A percentile compares a stretch with the other conserved stretches of the same genome.
These are phyloP conservation scores for Cossypha dichroa DNA, from an alignment of 2,797 vertebrate species.

Conservation along the genomic window DNA sequence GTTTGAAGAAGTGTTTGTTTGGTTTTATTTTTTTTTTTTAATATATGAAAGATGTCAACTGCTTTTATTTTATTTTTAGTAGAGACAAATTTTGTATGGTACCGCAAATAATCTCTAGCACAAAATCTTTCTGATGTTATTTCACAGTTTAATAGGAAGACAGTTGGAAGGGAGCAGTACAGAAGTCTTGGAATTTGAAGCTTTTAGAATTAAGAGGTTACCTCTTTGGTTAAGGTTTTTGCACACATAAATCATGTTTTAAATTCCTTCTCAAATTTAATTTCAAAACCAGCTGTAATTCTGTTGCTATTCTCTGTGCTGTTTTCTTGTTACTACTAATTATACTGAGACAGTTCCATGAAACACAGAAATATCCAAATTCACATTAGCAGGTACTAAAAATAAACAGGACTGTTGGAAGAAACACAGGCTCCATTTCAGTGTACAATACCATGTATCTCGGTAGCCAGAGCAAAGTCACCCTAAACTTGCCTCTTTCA, in stretches of 20 bases:
- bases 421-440: not conserved
- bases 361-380: not conserved
- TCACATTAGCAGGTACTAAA: not conserved
- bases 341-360: not conserved
- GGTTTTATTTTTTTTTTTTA: constrained; percentile 34
- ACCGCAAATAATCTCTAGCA: not conserved
- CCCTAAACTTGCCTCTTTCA: not conserved
- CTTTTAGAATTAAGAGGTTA: not conserved
- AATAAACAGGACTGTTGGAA: not conserved
- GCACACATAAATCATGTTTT: not conserved
- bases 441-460: not conserved
- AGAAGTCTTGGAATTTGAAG: not conserved
- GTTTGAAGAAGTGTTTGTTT: constrained; percentile 61
- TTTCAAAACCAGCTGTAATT: not conserved
- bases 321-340: not conserved
- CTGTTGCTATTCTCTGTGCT: not conserved
- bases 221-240: not conserved
- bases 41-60: constrained; percentile 31
- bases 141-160: not conserved
- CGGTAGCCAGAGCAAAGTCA: not conserved
- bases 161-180: not conserved
- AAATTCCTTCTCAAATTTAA: not conserved
- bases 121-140: constrained; percentile 6
- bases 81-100: not conserved
- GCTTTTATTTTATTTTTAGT: constrained; percentile 65